Conservation (phyloP, 2,797 vertebrate species). For the Sebastes diaconus region DNA sequence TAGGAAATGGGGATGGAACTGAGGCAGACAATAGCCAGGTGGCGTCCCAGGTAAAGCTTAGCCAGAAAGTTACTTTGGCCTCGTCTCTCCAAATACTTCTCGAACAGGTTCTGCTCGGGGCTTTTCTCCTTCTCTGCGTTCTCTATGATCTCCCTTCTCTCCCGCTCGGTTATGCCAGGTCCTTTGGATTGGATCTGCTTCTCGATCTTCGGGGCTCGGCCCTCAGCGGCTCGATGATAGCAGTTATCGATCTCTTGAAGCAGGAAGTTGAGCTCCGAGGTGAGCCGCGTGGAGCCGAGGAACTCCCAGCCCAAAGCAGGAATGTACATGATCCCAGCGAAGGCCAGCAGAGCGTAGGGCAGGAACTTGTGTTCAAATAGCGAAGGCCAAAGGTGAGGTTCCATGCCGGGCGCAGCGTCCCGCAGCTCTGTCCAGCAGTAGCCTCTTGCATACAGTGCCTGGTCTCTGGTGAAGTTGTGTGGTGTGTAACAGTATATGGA, state of each 20-base stretch:
- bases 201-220: conserved; percentile 98
- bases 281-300: conserved; percentile 96
- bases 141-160: conserved; percentile 97
- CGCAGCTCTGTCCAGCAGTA: conserved; percentile 99
- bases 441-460: conserved; percentile 98
- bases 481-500: conserved; percentile 99
- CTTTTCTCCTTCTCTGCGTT: conserved; percentile 99
- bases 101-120: conserved; percentile 98
- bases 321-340: conserved; percentile 98
- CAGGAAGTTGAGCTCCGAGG: conserved; percentile 98
- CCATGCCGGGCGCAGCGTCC: conserved; percentile 91
- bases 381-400: conserved; percentile 91
- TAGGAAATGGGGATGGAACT: conserved; percentile 97
- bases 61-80: conserved; percentile 98
- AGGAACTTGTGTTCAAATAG: conserved; percentile 99
- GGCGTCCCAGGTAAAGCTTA: conserved; percentile 93
- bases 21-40: conserved; percentile 96
- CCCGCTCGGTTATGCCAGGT: conserved; percentile 95
- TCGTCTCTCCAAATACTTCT: conserved; percentile 96
- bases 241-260: conserved; percentile 99
- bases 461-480: conserved; percentile 99
- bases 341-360: conserved; percentile 97
- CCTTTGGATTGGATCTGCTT: conserved; percentile 99
- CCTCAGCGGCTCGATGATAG: conserved; percentile 97
- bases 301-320: conserved; percentile 98